phyloP scores from a whole-genome alignment of 2,113 vertebrate species.

The Corynorhinus townsendii region DNA sequence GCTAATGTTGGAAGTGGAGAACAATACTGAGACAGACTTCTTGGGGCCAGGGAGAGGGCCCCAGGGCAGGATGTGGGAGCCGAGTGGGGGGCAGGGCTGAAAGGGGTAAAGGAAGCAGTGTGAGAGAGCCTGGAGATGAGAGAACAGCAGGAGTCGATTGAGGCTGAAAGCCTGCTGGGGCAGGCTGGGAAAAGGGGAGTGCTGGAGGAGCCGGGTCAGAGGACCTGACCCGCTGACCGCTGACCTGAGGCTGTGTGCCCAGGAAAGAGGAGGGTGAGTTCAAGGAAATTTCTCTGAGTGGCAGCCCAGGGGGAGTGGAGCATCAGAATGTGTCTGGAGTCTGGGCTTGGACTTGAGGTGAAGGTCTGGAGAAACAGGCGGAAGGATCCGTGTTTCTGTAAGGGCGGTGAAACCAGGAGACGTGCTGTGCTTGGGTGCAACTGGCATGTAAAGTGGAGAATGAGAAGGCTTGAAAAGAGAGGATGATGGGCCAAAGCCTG shows the following conservation, averaged over 20 bases:
- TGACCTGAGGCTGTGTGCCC: conserved; percentile 44
- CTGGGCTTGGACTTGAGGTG: conserved; percentile 39
- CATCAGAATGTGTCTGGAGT: background rate
- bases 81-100: conserved; percentile 62
- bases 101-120: conserved; percentile 60
- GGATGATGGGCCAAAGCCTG: background rate
- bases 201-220: conserved; percentile 24
- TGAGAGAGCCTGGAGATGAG: conserved; percentile 31
- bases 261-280: conserved; percentile 9
- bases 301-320: background rate
- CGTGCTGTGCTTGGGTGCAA: background rate
- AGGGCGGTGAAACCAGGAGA: background rate
- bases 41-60: conserved; percentile 59
- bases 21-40: conserved; percentile 71
- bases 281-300: background rate
- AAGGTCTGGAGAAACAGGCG: conserved; percentile 5
- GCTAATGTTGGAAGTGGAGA: conserved; percentile 68
- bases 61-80: conserved; percentile 72
- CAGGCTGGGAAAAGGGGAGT: conserved; percentile 9
- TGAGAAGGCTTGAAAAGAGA: background rate
- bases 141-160: conserved; percentile 51
- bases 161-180: conserved; percentile 53
- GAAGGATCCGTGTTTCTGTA: background rate
- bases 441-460: background rate
- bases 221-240: conserved; percentile 44